Evolutionary conservation across 2,797 vertebrate genomes (phyloP), one percentile per base, ranked within the genome.

Genomic region (Crypturellus tataupa): DNA sequence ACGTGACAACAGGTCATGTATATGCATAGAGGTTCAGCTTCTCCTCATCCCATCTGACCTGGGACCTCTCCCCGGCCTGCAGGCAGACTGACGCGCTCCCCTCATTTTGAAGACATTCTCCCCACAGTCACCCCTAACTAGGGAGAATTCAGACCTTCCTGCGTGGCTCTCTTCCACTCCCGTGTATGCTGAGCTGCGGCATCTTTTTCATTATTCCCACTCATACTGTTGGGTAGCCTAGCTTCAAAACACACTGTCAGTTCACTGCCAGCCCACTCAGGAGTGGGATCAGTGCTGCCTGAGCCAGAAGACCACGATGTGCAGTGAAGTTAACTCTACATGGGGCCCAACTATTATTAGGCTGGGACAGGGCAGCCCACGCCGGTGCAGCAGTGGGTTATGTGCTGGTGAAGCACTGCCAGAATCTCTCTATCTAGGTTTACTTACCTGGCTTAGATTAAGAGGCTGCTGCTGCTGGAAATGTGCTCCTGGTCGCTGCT

Each of bases 391-490:
- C 3, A 9, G 71, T 19, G 80, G 70, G 70, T n/a, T 88, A 89
- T 2, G 80, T 68, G 39, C 68, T 65, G 87, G 79, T 42, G 83
- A 80, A 0, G 5, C 64, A 75, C 33, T 58, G 80, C 60, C 71
- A 87, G 77, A 89, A 85, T 91, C 18, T 55, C 23, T 24, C 46
- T 17, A 47, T 59, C 75, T 71, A 10, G 0, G 25, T 3, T 87
- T 77, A 56, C 90, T 85, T 97, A 99, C 99, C 99, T 99, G 99
- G 98, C 99, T 99, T 97, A 99, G 99, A 98, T 99, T 99, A 93
- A 99, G 99, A 87, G 99, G 99, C 98, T 99, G 99, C 97, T 99
- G 99, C 97, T 99, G 99, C 98, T 99, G 99, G 98, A 99, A 98
- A 97, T 99, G 99, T 92, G 98, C 98, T 90, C 98, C 99, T 75